phyloP scores from a whole-genome alignment of 2,797 vertebrate genomes.

The Poeciliopsis presidionis region DNA sequence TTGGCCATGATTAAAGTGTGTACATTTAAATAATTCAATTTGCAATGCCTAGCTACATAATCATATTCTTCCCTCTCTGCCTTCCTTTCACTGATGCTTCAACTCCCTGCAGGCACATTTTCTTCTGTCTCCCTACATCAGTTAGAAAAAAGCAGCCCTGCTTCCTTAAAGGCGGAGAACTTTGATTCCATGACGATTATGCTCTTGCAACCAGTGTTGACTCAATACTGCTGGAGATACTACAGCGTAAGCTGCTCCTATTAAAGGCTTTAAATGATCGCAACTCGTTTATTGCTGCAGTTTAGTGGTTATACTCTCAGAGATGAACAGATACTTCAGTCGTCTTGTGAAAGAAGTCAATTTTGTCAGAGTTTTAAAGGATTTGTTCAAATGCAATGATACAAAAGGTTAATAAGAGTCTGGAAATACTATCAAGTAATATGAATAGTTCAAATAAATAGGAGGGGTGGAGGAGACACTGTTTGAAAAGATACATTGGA shows the following conservation, averaged over 20 bases:
- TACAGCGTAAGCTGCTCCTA: conserved; percentile 19
- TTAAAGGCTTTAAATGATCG: conserved; percentile 54
- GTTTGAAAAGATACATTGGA: background rate
- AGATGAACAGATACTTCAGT: background rate
- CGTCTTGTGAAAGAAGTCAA: background rate
- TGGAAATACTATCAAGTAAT: background rate
- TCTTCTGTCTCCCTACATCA: conserved; percentile 43
- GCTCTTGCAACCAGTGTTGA: conserved; percentile 29
- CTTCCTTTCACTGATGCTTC: conserved; percentile 48
- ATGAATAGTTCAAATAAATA: background rate
- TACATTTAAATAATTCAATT: conserved; percentile 75
- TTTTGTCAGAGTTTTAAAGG: background rate
- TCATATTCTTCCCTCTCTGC: conserved; percentile 50
- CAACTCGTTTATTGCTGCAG: conserved; percentile 38
- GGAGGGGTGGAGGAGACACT: background rate
- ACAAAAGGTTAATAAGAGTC: background rate
- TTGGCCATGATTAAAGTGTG: conserved; percentile 46
- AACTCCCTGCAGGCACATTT: conserved; percentile 47
- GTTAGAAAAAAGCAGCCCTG: background rate
- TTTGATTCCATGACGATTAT: conserved; percentile 41
- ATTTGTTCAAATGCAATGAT: background rate
- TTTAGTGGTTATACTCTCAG: conserved; percentile 33
- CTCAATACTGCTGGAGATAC: conserved; percentile 18
- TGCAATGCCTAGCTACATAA: conserved; percentile 60
- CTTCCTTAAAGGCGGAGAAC: conserved; percentile 33